phyloP scores from a whole-genome alignment of 1,140 invertebrate species.

The Brachionus rotundiformis region DNA sequence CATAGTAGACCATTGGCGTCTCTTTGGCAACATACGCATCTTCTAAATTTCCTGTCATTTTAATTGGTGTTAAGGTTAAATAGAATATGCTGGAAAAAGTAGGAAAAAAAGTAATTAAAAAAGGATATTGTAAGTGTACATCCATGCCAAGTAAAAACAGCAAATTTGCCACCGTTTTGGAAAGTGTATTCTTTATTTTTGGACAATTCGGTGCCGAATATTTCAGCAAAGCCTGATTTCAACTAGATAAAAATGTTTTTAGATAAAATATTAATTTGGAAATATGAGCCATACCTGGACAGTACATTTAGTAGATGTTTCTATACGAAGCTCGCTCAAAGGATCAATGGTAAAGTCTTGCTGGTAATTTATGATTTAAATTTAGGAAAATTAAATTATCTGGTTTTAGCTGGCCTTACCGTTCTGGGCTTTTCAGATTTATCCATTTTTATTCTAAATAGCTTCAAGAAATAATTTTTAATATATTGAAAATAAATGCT shows the following conservation, averaged over 20 bases:
- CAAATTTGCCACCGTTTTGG: conserved; percentile 83
- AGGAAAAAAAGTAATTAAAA: conserved; percentile 58
- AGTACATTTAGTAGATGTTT: conserved; percentile 26
- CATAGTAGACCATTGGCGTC: conserved; percentile 90
- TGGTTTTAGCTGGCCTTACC: not conserved
- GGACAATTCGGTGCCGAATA: conserved; percentile 94
- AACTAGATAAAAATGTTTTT: conserved; percentile 68
- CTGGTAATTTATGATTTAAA: not conserved
- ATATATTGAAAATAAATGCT: not conserved
- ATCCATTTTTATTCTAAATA: not conserved
- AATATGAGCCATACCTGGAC: no score
- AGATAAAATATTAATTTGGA: no score
- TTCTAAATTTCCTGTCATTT: conserved; percentile 41
- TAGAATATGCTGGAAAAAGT: not conserved
- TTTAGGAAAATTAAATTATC: not conserved
- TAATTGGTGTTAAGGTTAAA: conserved; percentile 41
- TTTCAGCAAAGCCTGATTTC: conserved; percentile 82
- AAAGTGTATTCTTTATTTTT: conserved; percentile 90
- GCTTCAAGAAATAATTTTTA: not conserved
- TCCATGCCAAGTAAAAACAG: conserved; percentile 93
- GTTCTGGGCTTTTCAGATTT: conserved; percentile 22
- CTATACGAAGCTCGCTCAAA: conserved; percentile 48
- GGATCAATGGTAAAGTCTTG: conserved; percentile 48
- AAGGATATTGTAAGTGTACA: conserved; percentile 70
- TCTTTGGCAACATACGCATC: conserved; percentile 76